Base-by-base conservation (phyloP, 2,797 vertebrate species). In the Argyrosomus regius region DNA sequence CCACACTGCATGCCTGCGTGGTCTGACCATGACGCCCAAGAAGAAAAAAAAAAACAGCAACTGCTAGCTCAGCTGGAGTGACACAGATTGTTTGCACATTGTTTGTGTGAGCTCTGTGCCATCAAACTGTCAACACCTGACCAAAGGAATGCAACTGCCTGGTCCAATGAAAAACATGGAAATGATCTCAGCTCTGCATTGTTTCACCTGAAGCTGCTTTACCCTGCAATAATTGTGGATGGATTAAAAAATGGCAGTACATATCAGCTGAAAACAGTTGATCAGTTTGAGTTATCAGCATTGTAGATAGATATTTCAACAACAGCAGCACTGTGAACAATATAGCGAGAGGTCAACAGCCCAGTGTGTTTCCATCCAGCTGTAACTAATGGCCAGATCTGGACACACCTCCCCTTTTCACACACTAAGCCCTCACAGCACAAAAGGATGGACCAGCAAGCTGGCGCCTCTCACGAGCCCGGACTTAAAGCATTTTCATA, bases 401-500 rank as follows among this genome's bases (percentile, higher is more conserved):
- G 63, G 87, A 83, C 90, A 79, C 88, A 87, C 89, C 90, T 92
- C 89, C 82, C 43, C 83, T 92, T 95, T 94, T 94, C 86, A 93
- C 85, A 52, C 83, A 81, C 86, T 94, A 94, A 94, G 90, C 80
- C 53, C 70, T 82, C 22, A 6, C 64, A 13, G 86, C 88, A 96
- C 93, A 95, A 96, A 96, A 93, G 81, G 65, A 91, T 74, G 70
- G 89, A 82, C 81, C 76, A 78, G 88, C 90, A 73, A 84, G 77
- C 89, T 14, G 26, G 91, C 93, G 87, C 90, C 50, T 67, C 90
- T 94, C 93, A 89, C 91, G 83, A 6, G 91, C 77, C 91, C 66
- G 92, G 93, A 91, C 92, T 94, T 94, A 93, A 91, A 93, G 84
- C 90, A 93, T 97, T 95, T 95, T 92, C 80, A 92, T 66, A 91